These are phyloP conservation scores for Tokudaia tokunoshimensis DNA, from an alignment of 2,797 vertebrate species.

Conservation along the genomic window DNA sequence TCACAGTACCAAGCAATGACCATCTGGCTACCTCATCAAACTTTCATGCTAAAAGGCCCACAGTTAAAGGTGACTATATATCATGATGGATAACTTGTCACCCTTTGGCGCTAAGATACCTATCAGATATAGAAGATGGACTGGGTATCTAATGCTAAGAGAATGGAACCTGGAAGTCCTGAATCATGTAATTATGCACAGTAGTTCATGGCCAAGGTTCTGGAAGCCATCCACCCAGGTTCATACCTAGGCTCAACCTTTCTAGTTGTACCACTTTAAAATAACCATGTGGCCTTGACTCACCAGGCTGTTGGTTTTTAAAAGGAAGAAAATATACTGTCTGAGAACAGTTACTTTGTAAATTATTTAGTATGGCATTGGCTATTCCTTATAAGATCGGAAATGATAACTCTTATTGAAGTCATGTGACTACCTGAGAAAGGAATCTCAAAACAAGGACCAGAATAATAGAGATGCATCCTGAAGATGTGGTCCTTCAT, in stretches of 20 bases:
- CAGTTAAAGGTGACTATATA: background rate
- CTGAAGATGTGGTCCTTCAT: background rate
- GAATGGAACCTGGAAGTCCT: rapidly evolving
- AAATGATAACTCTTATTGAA: background rate
- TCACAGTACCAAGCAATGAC: background rate
- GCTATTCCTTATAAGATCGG: background rate
- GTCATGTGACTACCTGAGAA: background rate
- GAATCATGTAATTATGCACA: too few species aligned
- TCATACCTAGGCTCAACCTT: background rate
- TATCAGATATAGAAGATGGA: background rate
- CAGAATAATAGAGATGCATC: background rate
- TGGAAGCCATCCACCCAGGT: background rate
- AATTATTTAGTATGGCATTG: background rate
- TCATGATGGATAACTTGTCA: background rate
- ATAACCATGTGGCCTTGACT: background rate
- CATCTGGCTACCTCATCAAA: too few species aligned
- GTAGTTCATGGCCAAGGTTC: background rate
- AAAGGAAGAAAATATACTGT: background rate
- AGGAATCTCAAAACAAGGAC: background rate
- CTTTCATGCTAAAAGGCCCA: background rate
- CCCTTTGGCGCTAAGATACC: background rate
- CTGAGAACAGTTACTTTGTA: background rate
- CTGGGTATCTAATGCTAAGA: background rate
- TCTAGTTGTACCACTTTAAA: background rate
- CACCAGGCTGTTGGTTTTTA: background rate